Evolutionary conservation across 2,113 vertebrate species (phyloP).

Genomic region (Mugil cephalus): DNA sequence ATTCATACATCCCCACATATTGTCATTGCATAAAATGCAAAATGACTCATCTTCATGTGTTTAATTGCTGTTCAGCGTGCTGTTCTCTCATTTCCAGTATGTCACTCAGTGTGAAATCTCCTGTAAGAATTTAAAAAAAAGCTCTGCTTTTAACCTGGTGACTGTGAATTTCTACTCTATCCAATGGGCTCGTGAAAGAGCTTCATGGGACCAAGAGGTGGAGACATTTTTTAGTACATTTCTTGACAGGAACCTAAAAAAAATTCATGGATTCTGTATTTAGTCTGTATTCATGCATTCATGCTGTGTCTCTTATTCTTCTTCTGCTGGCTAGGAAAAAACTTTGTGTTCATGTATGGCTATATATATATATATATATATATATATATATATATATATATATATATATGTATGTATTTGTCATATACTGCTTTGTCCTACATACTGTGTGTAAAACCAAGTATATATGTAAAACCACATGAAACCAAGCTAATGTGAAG

Average conservation of each 20-base stretch:
- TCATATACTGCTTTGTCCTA: neutral
- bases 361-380: too few relatives aligned
- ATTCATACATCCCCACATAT: neutral
- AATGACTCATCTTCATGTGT: slow-evolving; percentile 2
- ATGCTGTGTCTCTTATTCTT: neutral
- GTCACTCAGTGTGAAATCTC: neutral
- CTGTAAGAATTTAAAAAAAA: slow-evolving; percentile 21
- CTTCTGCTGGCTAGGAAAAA: neutral
- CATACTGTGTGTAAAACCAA: too few relatives aligned
- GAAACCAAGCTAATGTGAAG: too few relatives aligned
- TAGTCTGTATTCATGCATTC: neutral
- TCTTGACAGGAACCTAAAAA: neutral
- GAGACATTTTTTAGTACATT: neutral
- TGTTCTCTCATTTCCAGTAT: too few relatives aligned
- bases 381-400: too few relatives aligned
- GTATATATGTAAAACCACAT: neutral
- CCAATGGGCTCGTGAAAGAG: neutral
- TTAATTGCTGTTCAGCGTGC: slow-evolving; percentile 1
- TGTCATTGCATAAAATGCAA: neutral
- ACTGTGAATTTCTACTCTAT: slow-evolving; percentile 15
- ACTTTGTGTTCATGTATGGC: neutral
- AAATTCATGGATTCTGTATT: neutral
- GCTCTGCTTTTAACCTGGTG: slow-evolving; percentile 12
- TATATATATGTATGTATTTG: neutral
- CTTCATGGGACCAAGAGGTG: neutral